Evolutionary conservation across 2,113 vertebrate species (phyloP).

Genomic region (Eurystomus gularis): DNA sequence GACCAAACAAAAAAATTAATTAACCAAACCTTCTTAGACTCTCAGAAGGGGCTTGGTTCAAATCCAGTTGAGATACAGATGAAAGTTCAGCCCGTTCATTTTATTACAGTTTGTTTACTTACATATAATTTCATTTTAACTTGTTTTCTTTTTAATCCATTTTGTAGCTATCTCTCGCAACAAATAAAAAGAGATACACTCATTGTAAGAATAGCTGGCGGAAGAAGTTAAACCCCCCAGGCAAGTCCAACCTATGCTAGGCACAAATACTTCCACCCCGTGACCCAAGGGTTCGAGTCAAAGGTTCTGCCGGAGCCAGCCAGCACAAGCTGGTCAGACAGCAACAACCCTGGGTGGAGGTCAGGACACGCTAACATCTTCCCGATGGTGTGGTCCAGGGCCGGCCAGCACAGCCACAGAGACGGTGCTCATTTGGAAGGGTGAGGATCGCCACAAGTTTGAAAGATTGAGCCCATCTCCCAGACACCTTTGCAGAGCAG

Average conservation of each 20-base stretch:
- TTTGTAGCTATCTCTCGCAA: neutral
- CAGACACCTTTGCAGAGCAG: neutral
- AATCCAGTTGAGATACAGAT: constrained; percentile 34
- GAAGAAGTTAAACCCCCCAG: neutral
- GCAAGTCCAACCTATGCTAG: neutral
- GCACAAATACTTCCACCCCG: neutral
- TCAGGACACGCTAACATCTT: neutral
- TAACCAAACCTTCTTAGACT: neutral
- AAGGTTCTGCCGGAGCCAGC: neutral
- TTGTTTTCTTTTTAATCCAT: constrained; percentile 7
- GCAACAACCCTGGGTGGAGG: neutral
- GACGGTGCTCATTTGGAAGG: neutral
- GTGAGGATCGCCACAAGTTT: neutral
- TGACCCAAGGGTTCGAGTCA: neutral
- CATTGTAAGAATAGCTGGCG: neutral
- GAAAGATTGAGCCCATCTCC: neutral
- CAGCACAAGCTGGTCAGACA: neutral
- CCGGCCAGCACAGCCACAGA: neutral
- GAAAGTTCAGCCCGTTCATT: constrained; percentile 19
- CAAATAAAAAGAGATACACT: neutral
- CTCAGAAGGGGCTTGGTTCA: constrained; percentile 32
- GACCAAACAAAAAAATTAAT: neutral
- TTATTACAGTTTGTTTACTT: constrained; percentile 18
- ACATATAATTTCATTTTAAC: neutral
- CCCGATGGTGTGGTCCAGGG: neutral